These are phyloP conservation scores for Agrilus planipennis DNA, from an alignment of 1,140 invertebrate genomes.

Conservation along the genomic window DNA sequence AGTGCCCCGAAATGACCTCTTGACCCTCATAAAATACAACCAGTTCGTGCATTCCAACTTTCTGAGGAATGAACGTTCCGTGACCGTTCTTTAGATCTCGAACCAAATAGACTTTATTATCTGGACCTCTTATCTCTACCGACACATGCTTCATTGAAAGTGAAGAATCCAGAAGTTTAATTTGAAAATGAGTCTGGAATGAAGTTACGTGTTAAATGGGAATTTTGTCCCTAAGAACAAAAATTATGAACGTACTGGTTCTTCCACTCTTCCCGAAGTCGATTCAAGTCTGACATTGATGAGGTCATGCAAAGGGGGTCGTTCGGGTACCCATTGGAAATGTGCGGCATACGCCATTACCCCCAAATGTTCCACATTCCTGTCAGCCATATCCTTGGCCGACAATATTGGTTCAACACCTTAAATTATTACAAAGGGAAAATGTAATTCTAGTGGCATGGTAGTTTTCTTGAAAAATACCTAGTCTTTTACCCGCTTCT, in stretches of 20 bases:
- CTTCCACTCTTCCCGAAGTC: constrained; percentile 69
- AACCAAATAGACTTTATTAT: constrained; percentile 53
- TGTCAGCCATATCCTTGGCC: constrained; percentile 88
- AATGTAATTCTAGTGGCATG: not conserved
- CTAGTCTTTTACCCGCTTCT: constrained; percentile 49
- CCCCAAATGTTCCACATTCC: constrained; percentile 87
- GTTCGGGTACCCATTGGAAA: constrained; percentile 76
- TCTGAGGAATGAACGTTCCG: constrained; percentile 75
- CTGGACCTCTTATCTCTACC: constrained; percentile 52
- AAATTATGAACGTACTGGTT: constrained; percentile 49
- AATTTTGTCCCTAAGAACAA: not conserved
- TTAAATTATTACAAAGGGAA: constrained; percentile 7
- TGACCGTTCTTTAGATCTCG: constrained; percentile 57
- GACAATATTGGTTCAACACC: constrained; percentile 82
- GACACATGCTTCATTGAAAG: constrained; percentile 66
- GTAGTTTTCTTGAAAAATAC: constrained; percentile 29
- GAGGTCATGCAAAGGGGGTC: constrained; percentile 66
- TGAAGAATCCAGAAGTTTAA: constrained; percentile 66
- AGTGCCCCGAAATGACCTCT: constrained; percentile 44
- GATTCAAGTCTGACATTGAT: constrained; percentile 62
- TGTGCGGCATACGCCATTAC: constrained; percentile 91
- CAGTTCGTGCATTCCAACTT: constrained; percentile 85
- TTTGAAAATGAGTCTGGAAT: constrained; percentile 62
- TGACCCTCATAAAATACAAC: constrained; percentile 50
- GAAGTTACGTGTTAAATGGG: constrained; percentile 1